Evolutionary conservation across 2,113 vertebrate genomes (phyloP), one percentile per base, ranked within the genome.

Genomic region (Prinia subflava): DNA sequence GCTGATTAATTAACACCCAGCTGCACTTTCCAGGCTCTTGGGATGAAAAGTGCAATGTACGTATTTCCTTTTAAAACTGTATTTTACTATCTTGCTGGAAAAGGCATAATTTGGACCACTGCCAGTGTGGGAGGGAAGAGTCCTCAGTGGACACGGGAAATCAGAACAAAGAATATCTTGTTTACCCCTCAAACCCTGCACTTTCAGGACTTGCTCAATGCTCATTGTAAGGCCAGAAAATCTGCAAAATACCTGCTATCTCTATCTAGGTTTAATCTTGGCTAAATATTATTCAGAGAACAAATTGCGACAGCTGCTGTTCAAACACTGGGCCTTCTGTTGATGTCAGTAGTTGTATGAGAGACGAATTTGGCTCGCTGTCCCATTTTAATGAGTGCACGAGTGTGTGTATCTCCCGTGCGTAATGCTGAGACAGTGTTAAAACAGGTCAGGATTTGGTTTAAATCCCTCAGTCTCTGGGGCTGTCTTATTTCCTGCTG

Each of bases 381-480:
- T 68, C 65, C 86, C 31, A 27, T 76, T 94, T 97, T 96, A 94
- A 69, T 65, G 89, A 95, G 75, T 46, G 59, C 78, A 64, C 1
- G 16, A 69, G 50, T 30, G 42, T 86, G 39, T 30, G 8, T 46
- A 31, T 88, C 71, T 88, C 90, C 76, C 11, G 6, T 75, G 86
- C 22, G 18, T 87, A 89, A 78, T 64, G 41, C 56, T 47, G 59
- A 89, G 78, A 86, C 31, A 42, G 59, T 42, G 62, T 46, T 94
- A 79, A 95, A 95, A 74, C 87, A 89, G 95, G 94, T 94, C 89
- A 96, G 77, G 53, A 56, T 91, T 94, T 85, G 49, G 57, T 95
- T 95, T 92, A 75, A 92, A 73, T 89, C 65, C 77, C 49, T 91
- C 49, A 60, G 73, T 53, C 91, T 87, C 94, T 60, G 25, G 73